Percentiles rank a stretch among this genome's conserved stretches.
Conservation (phyloP, 2,797 vertebrate genomes). For the Erethizon dorsatum region DNA sequence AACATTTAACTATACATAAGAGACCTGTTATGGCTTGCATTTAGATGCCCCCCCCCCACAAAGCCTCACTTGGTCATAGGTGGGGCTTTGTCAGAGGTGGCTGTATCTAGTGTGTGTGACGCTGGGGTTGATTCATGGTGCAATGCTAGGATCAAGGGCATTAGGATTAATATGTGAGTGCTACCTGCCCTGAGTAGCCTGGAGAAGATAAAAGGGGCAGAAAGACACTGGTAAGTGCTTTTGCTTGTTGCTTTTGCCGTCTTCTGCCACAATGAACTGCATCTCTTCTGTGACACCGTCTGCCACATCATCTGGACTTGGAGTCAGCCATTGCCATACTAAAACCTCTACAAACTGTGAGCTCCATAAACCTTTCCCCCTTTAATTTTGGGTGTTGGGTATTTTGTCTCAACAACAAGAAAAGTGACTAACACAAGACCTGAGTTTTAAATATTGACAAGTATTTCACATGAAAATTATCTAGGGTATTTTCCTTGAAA, state of each 20-base stretch:
- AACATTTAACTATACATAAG: background rate
- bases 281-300: background rate
- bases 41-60: background rate
- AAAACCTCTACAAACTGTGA: background rate
- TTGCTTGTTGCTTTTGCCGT: background rate
- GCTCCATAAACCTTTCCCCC: background rate
- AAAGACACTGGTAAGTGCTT: background rate
- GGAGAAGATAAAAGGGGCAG: background rate
- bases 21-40: background rate
- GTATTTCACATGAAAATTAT: background rate
- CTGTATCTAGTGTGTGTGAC: background rate
- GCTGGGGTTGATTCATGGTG: background rate
- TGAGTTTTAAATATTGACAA: constrained; percentile 34
- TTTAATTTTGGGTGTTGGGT: background rate
- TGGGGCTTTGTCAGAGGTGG: background rate
- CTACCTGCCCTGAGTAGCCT: background rate
- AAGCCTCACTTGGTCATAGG: background rate
- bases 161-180: background rate
- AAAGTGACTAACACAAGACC: background rate
- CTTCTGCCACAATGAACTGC: background rate
- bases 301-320: background rate
- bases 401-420: background rate
- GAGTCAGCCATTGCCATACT: background rate
- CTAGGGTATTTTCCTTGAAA: background rate
- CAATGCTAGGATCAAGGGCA: background rate